Evolutionary conservation across 2,888 invertebrate species (phyloP).

Genomic region (Listrodromus nycthemerus): DNA sequence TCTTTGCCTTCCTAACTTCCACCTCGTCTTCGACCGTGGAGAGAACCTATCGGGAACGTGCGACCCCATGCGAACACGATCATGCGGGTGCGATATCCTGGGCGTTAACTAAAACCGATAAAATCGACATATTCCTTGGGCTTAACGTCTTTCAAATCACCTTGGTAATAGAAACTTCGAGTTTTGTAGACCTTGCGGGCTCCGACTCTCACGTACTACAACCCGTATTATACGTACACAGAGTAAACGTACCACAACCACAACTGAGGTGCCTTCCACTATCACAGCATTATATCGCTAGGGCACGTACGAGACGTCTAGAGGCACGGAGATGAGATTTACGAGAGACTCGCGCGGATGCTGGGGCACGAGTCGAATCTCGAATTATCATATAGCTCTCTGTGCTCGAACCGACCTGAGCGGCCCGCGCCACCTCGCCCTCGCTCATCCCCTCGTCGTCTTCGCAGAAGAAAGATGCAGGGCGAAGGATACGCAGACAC

Average conservation of each 20-base stretch:
- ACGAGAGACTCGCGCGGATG: conserved; percentile 67
- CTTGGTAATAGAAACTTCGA: conserved; percentile 62
- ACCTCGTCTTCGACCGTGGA: neutral
- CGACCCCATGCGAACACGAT: conserved; percentile 42
- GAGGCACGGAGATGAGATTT: conserved; percentile 69
- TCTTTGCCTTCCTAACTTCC: neutral
- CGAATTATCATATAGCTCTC: conserved; percentile 67
- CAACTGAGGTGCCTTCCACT: conserved; percentile 11
- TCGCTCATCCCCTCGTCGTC: conserved; percentile 36
- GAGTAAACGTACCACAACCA: neutral
- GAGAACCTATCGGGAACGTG: conserved; percentile 5
- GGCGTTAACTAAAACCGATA: conserved; percentile 65
- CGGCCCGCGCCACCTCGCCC: conserved; percentile 31
- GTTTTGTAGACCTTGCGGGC: conserved; percentile 55
- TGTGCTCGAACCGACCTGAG: conserved; percentile 24
- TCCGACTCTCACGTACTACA: conserved; percentile 51
- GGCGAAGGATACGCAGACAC: conserved; percentile 21
- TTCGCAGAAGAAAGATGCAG: neutral
- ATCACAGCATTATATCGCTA: conserved; percentile 55
- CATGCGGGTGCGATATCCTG: conserved; percentile 42
- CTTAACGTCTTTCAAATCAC: conserved; percentile 64
- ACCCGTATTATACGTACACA: conserved; percentile 42
- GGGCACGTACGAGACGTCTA: conserved; percentile 67
- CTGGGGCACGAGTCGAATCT: conserved; percentile 70
- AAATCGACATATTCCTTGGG: conserved; percentile 63